Conservation (phyloP, 2,113 vertebrate genomes). For the Agapornis roseicollis region DNA sequence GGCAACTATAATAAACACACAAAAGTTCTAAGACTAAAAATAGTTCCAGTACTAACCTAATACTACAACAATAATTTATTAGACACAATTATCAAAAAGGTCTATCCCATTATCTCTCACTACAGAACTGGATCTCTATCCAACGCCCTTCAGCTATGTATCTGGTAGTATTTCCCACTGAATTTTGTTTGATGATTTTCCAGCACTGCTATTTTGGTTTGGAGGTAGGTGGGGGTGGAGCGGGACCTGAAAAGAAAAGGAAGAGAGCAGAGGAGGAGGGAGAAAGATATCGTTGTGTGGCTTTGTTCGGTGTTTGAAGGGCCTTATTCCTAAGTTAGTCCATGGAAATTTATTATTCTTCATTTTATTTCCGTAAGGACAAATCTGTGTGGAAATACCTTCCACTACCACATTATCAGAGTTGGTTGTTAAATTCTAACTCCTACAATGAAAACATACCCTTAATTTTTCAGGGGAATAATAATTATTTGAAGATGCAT, state of each 20-base stretch:
- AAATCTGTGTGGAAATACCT: not conserved
- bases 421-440: not conserved
- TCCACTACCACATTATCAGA: not conserved
- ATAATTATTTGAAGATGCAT: not conserved
- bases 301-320: not conserved
- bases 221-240: not conserved
- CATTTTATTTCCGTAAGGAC: not conserved
- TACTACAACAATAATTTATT: not conserved
- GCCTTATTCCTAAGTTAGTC: not conserved
- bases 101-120: not conserved
- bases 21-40: not conserved
- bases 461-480: slow-evolving; percentile 7
- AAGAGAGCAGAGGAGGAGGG: not conserved
- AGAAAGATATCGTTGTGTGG: not conserved
- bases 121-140: not conserved
- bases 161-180: not conserved
- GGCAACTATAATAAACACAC: not conserved
- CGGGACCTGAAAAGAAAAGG: not conserved
- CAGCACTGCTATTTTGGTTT: not conserved
- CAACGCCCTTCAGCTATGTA: not conserved
- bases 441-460: not conserved
- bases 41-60: not conserved
- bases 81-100: not conserved
- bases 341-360: not conserved
- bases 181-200: not conserved